These are phyloP conservation scores for Cantharis lateralis DNA, from an alignment of 2,888 invertebrate genomes.

Conservation along the genomic window DNA sequence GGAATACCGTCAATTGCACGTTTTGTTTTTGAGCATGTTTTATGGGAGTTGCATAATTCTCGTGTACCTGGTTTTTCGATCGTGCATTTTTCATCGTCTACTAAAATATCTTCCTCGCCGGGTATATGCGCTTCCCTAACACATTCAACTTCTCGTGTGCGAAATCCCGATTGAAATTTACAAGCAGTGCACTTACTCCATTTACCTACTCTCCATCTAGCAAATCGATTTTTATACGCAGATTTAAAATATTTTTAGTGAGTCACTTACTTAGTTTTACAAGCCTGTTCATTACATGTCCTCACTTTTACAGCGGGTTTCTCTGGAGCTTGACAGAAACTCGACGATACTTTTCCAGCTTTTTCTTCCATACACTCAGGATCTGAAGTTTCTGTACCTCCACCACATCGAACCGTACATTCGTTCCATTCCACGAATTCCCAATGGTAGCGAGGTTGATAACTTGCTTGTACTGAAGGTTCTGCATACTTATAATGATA, in stretches of 20 bases:
- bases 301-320: slow-evolving; percentile 54
- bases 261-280: slow-evolving; percentile 55
- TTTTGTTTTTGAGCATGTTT: slow-evolving; percentile 46
- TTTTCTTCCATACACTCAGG: slow-evolving; percentile 65
- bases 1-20: slow-evolving; percentile 41
- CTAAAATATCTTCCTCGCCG: slow-evolving; percentile 57
- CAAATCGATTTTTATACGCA: slow-evolving; percentile 1
- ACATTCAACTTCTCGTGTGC: slow-evolving; percentile 58
- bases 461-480: slow-evolving; percentile 59
- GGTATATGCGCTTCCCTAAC: slow-evolving; percentile 53
- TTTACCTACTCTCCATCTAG: slow-evolving; percentile 66
- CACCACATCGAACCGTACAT: slow-evolving; percentile 67
- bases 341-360: slow-evolving; percentile 65
- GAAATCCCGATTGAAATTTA: slow-evolving; percentile 55
- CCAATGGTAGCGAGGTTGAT: slow-evolving; percentile 66
- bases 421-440: slow-evolving; percentile 65
- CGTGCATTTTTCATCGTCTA: slow-evolving; percentile 49
- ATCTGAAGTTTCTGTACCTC: slow-evolving; percentile 60
- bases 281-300: slow-evolving; percentile 58
- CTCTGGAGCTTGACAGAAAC: slow-evolving; percentile 55
- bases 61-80: slow-evolving; percentile 43
- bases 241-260: slow-evolving; percentile 11
- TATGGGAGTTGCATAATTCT: slow-evolving; percentile 52
- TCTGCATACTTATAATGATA: slow-evolving; percentile 65
- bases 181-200: slow-evolving; percentile 68